These are phyloP conservation scores for Timema podura DNA, from an alignment of 2,888 invertebrate genomes.

Conservation along the genomic window DNA sequence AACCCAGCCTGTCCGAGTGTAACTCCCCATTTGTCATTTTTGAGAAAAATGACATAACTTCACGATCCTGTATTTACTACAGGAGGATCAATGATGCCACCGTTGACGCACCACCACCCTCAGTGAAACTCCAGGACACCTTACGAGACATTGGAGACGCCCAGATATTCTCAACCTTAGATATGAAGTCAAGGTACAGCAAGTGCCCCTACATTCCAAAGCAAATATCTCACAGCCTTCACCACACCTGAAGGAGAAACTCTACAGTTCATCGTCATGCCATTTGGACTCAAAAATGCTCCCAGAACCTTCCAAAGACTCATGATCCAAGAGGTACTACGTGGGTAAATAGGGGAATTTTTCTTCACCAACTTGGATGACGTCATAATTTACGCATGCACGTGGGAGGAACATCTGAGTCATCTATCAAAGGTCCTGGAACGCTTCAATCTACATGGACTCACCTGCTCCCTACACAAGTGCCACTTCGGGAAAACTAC, in stretches of 20 bases:
- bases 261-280: constrained; percentile 30
- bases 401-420: neutral
- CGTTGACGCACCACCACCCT: no score
- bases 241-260: neutral
- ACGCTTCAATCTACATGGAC: neutral
- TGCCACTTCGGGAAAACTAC: neutral
- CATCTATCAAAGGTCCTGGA: neutral
- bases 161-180: no score
- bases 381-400: neutral
- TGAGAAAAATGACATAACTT: no score
- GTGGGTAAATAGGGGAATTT: neutral
- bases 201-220: neutral
- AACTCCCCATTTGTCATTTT: no score
- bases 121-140: no score
- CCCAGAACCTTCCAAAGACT: neutral
- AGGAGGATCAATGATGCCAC: no score
- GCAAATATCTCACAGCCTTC: neutral
- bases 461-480: neutral
- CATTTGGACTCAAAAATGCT: neutral
- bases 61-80: no score
- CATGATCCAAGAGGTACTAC: neutral
- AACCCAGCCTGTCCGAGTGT: no score
- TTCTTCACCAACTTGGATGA: neutral
- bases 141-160: no score
- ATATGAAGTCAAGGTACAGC: neutral